Evolutionary conservation across 37 sponge, comb jelly and placozoan species (phyloP), one percentile per base, ranked within the genome.

Genomic region (Chondrosia reniformis): DNA sequence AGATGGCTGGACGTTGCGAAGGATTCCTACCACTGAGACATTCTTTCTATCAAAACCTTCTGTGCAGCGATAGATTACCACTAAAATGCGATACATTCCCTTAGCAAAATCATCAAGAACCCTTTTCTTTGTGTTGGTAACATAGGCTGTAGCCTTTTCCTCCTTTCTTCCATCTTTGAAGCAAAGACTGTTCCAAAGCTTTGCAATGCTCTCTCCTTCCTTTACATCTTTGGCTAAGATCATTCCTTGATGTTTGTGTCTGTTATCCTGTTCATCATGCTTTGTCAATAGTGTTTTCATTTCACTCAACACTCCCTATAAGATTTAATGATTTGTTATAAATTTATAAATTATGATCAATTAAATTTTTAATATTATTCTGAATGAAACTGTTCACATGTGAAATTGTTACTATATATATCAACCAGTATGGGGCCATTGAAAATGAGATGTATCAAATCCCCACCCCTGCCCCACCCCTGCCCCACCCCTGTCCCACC

Each of bases 191-290:
- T 66, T 66, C 67, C 67, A 66, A 8, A 66, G 39, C 4, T 31
- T 8, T 28, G 67, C 67, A 28, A 66, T 66, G 22, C 31, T 19
- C 30, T 79, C 30, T 24, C 67, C 80, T 39, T 40, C 38, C 5
- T 79, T 7, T 58, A 64, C 28, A 45, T 45, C 30, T 62, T 62
- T 21, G 21, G 80, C 66, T 15, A 79, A 46, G 4, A 79, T 46
- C 80, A 79, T 64, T 61, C 64, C 80, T 38, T 79, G 80, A 49
- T 79, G 80, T 31, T 64, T 63, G 12, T 44, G 46, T 7, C 43
- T 33, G 19, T n/a, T 15, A 33, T 79, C 80, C 45, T 63, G 13
- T 24, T 38, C 46, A 40, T 79, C 80, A 79, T 79, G 80, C 10
- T 27, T 32, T 15, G 62, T 32, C 43, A 79, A 31, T 21, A 25